These are phyloP conservation scores for Erythrocercus mccallii DNA, from an alignment of 2,113 vertebrate species.

Conservation along the genomic window DNA sequence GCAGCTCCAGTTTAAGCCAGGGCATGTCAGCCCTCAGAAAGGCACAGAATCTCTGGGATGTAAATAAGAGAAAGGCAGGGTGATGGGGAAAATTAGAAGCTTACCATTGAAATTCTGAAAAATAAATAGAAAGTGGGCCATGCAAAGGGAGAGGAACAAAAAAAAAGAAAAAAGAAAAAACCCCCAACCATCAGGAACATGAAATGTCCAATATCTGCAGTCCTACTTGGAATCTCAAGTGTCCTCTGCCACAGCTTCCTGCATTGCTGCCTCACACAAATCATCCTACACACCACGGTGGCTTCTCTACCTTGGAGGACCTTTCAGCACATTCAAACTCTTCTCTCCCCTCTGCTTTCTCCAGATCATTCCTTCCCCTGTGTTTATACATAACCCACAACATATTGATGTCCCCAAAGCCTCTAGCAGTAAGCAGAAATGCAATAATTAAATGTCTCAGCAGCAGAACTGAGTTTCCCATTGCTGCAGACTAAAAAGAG, in stretches of 20 bases:
- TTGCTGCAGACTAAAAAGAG: not conserved
- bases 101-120: not conserved
- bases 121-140: not conserved
- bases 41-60: not conserved
- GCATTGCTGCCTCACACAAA: not conserved
- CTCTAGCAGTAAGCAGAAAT: not conserved
- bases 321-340: not conserved
- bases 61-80: not conserved
- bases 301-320: not conserved
- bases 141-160: not conserved
- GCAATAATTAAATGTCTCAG: not conserved
- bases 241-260: not conserved
- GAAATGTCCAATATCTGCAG: not conserved
- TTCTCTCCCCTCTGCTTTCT: not conserved
- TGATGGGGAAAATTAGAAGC: not conserved
- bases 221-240: not conserved
- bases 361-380: not conserved
- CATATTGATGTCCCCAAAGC: not conserved
- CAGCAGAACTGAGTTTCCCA: not conserved
- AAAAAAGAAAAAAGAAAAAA: not conserved
- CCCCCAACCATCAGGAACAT: not conserved
- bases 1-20: slow-evolving; percentile 47
- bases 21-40: slow-evolving; percentile 3
- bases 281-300: no score
- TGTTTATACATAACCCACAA: not conserved